Base-by-base conservation (phyloP, 1,140 invertebrate species). In the Lutraria rhynchaena region DNA sequence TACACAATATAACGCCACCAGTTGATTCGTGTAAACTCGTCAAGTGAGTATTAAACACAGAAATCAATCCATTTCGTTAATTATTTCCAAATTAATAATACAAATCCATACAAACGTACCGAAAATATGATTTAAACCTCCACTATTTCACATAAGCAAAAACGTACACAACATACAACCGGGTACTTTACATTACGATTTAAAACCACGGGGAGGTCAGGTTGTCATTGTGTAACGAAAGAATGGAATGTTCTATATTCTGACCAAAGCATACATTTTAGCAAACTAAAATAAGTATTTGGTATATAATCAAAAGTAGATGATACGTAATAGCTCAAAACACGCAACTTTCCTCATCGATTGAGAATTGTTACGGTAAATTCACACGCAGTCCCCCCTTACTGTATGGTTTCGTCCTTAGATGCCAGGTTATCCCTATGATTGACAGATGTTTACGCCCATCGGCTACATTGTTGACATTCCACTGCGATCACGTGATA, bases 391-490 rank as follows among this genome's bases (percentile, higher is more conserved):
- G 15, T 15, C 61, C 75, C 75, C 73, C 53, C 51, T 29, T 57
- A 49, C 19, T 57, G 9, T 77, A 71, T 85, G 78, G 77, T 74
- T 51, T 46, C 41, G 61, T 71, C 83, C 65, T 67, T 67, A 67
- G 80, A 86, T 87, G 85, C 85, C 85, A 84, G 78, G 83, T 87
- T 84, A 63, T 75, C 67, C 82, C 63, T 71, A 73, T 90, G 89
- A 90, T 90, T 90, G 89, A 89, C 89, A 88, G 82, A 83, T 69
- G 85, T 83, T 41, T 83, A 87, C 86, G 86, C 87, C 87, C 83
- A 84, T 86, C 74, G 51, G 60, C 78, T 76, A 86, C 89, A 90
- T 90, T 88, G 87, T 88, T 89, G 85, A 87, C 87, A 90, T 90
- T 90, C 89, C 89, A 61, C 13, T 85, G 83, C 84, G 85, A 85